These are phyloP conservation scores for Chirona hameri DNA, from an alignment of 2,888 invertebrate genomes.

Conservation along the genomic window DNA sequence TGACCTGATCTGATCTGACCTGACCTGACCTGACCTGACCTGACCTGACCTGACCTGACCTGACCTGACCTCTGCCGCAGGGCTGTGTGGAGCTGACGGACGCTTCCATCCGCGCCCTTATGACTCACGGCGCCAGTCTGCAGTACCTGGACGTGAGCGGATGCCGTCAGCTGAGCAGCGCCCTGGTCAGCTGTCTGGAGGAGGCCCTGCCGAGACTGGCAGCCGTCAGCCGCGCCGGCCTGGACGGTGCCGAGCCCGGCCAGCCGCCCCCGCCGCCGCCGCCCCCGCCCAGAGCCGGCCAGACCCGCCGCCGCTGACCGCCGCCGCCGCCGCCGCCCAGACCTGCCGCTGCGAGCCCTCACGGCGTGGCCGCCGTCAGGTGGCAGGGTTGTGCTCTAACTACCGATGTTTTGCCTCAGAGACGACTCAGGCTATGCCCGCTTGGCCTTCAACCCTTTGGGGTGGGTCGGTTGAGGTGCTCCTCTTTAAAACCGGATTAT, in stretches of 20 bases:
- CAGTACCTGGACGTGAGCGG: slow-evolving; percentile 5
- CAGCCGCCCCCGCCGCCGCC: background rate
- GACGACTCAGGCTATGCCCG: too few species aligned
- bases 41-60: background rate
- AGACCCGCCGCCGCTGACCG: background rate
- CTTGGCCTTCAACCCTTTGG: too few species aligned
- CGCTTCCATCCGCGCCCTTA: background rate
- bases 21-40: background rate
- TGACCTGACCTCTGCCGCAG: background rate
- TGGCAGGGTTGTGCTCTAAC: background rate
- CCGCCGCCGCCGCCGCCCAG: background rate
- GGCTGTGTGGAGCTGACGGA: slow-evolving; percentile 22
- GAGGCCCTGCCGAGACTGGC: background rate
- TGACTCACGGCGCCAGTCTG: background rate
- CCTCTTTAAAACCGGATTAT: too few species aligned
- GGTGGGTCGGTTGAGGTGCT: too few species aligned
- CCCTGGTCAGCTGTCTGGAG: background rate
- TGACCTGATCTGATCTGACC: too few species aligned
- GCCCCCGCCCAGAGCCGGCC: background rate
- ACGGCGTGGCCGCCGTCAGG: background rate
- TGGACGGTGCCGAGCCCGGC: background rate
- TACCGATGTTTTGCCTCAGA: too few species aligned
- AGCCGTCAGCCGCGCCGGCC: background rate
- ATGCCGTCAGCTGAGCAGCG: background rate
- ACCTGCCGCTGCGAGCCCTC: background rate